A percentile compares a stretch with the other conserved stretches of the same genome.
Conservation (phyloP, 2,888 invertebrate genomes). For the Eumerus sabulonum region DNA sequence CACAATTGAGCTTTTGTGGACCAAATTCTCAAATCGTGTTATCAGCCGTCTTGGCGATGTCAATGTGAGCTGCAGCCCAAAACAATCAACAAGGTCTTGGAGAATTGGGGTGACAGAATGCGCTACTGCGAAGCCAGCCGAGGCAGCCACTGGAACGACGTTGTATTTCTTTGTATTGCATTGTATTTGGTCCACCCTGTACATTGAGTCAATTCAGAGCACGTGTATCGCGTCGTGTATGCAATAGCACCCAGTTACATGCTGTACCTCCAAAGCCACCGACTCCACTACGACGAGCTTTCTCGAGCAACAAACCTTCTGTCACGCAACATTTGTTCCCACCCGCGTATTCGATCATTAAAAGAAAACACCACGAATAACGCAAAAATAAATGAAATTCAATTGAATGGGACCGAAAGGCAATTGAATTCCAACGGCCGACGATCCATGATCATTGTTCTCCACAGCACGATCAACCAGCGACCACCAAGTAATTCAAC, state of each 20-base stretch:
- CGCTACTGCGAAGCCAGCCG: no score
- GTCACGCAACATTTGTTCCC: conserved; percentile 54
- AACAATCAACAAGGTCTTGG: no score
- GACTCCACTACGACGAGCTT: conserved; percentile 34
- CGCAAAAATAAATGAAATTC: conserved; percentile 33
- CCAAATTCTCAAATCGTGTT: no score
- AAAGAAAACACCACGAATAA: conserved; percentile 27
- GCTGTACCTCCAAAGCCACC: conserved; percentile 31
- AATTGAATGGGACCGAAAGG: conserved; percentile 24
- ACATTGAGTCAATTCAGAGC: conserved; percentile 40
- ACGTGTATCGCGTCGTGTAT: conserved; percentile 47
- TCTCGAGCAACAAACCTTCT: conserved; percentile 49
- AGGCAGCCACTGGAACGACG: no score
- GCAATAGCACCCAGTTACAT: conserved; percentile 11
- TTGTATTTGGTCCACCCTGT: no score
- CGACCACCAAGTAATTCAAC: not conserved
- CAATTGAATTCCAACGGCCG: conserved; percentile 31
- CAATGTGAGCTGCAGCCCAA: no score
- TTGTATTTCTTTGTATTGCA: no score
- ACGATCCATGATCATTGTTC: not conserved
- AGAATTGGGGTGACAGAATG: no score
- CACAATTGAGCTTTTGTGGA: no score
- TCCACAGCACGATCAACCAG: not conserved
- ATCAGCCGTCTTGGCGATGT: no score
- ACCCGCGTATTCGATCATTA: not conserved